phyloP scores from a whole-genome alignment of 2,888 invertebrate species.

The Tupiocoris notatus region DNA sequence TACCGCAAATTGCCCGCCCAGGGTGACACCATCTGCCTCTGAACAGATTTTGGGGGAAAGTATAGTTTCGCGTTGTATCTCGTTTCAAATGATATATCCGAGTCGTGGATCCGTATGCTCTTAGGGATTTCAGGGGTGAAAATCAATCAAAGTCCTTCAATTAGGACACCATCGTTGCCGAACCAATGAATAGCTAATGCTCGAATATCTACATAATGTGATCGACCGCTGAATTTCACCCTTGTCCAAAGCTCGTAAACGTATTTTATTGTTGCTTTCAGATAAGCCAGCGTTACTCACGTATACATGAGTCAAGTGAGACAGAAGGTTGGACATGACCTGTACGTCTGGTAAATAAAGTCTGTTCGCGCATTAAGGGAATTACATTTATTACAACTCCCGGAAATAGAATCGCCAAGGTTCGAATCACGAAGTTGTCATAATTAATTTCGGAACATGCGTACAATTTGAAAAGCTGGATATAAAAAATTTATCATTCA shows the following conservation, averaged over 20 bases:
- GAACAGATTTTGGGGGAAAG: not conserved
- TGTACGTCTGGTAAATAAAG: too few species aligned
- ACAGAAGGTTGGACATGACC: too few species aligned
- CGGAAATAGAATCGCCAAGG: too few species aligned
- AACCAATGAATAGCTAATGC: constrained; percentile 41
- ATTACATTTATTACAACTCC: too few species aligned
- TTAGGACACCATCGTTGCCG: constrained; percentile 30
- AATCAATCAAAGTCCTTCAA: constrained; percentile 32
- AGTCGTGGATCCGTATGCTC: not conserved
- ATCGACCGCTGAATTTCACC: not conserved
- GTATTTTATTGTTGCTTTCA: constrained; percentile 24
- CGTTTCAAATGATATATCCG: not conserved
- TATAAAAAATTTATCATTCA: too few species aligned
- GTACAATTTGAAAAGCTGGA: too few species aligned
- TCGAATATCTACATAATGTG: constrained; percentile 33
- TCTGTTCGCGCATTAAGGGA: too few species aligned
- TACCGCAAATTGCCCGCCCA: constrained; percentile 13
- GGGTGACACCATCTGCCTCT: constrained; percentile 12
- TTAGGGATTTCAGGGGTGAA: not conserved
- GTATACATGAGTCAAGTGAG: too few species aligned
- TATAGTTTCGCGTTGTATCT: too few species aligned
- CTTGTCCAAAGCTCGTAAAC: not conserved
- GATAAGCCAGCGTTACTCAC: too few species aligned
- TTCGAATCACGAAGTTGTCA: too few species aligned
- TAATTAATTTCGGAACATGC: too few species aligned